Base-by-base conservation (phyloP, 2,113 vertebrate species). In the Ptychochromis oligacanthus region DNA sequence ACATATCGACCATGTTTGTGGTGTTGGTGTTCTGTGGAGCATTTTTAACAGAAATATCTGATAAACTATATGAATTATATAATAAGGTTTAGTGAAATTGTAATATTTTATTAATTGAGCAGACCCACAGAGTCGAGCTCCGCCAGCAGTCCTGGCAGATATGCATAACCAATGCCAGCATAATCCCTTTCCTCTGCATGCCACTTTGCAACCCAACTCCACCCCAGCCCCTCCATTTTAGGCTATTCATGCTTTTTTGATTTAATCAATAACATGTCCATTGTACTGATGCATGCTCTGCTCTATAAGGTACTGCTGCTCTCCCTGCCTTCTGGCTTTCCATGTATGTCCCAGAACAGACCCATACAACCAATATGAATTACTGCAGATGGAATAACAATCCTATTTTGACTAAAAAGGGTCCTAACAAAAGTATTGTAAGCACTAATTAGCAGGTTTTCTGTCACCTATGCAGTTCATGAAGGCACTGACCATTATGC, bases 361-460 rank as follows among this genome's bases (percentile, higher is more conserved):
- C 26, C 24, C 6, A 31, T 11, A 13, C 26, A 31, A 14, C 46
- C 2, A 52, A 54, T 34, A 72, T 17, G 54, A 26, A 72, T 0
- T 1, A 72, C 24, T 52, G 28, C 65, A 72, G 65, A 52, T 70
- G 43, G 24, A 70, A 70, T 70, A 70, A 28, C 43, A 49, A 31
- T 43, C 12, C 11, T 14, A 43, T 43, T 43, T 43, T 13, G 40
- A 13, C 40, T 43, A 43, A 70, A 70, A n/a, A 24, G 7, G 11
- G 38, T 46, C 4, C 13, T 5, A 46, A 31, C 8, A 36, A 31
- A 31, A 31, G 28, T 31, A 31, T 49, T 24, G 26, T 28, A 40
- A 72, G 24, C 65, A 52, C 64, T 67, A 67, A 67, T 67, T 49
- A 67, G 64, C 64, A 67, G 38, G 64, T 67, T 46, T 11, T 20